Evolutionary conservation across 1,140 invertebrate species (phyloP), one percentile per base, ranked within the genome.

Genomic region (Mizuhopecten yessoensis): DNA sequence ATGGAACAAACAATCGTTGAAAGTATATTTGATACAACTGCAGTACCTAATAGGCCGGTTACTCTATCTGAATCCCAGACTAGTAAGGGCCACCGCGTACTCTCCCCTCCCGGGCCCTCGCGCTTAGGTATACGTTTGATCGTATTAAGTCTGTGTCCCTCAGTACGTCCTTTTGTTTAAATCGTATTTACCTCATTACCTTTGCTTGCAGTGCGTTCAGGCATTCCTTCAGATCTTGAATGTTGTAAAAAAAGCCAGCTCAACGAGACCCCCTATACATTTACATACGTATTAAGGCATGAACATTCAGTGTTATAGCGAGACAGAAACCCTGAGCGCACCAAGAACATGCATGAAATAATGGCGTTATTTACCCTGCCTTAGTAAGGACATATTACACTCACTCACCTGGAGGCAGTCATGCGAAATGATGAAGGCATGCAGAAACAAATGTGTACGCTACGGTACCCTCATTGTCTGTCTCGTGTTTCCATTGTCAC

Each of bases 261-360:
- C 57, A 17, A 75, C 57, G 57, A 75, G 57, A 75, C 57, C 57
- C 36, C 57, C 57, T 75, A 75, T 75, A 75, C 57, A 75, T 75
- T 75, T 75, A 75, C 57, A 75, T n/a, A 75, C n/a, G 29, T 75
- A 75, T 75, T 75, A 75, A 29, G 23, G 57, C 23, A n/a, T 75
- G 57, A n/a, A 75, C n/a, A 29, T 75, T 29, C 57, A 29, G 57
- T 75, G 57, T 75, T 75, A 9, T 5, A 75, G 57, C 57, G 57
- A 75, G 23, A 75, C 57, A 75, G 57, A 75, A 75, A 75, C 57
- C 57, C 29, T 75, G 23, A 75, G n/a, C 57, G 29, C 9, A n/a
- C 23, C n/a, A 75, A 75, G 11, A 75, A 29, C 57, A 75, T 75
- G 57, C 57, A 75, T n/a, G 57, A 75, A n/a, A n/a, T 75, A 75